Conservation (phyloP, 2,797 vertebrate genomes). For the Tauraco hartlaubi region DNA sequence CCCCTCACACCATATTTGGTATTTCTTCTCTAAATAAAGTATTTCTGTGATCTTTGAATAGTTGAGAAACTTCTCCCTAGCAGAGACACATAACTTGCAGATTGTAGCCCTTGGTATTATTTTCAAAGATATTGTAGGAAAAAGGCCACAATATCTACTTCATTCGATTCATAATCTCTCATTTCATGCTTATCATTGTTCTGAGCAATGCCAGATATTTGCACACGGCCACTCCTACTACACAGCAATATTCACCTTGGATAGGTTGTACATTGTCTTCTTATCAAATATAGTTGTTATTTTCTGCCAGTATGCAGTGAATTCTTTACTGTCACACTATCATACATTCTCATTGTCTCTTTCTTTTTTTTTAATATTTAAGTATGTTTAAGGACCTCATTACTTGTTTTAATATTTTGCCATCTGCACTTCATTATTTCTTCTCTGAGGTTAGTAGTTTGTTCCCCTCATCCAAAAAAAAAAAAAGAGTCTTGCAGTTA, state of each 20-base stretch:
- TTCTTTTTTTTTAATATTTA: neutral
- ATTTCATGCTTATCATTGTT: neutral
- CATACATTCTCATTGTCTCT: neutral
- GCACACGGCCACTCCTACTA: neutral
- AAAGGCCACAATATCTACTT: neutral
- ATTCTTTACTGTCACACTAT: neutral
- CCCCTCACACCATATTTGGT: neutral
- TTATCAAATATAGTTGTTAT: neutral
- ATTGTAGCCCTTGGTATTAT: neutral
- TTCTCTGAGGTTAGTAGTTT: neutral
- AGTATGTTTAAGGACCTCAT: neutral
- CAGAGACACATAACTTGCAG: neutral
- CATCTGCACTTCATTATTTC: neutral
- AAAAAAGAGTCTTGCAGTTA: neutral
- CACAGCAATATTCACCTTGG: neutral
- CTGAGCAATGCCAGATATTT: neutral
- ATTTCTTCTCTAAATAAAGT: neutral
- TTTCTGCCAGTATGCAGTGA: neutral
- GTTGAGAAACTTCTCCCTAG: neutral
- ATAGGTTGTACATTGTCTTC: neutral
- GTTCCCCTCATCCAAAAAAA: neutral
- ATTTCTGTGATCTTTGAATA: neutral
- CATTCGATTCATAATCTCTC: neutral
- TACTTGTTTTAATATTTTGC: neutral
- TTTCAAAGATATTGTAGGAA: too few relatives aligned